A percentile compares a stretch with the other conserved stretches of the same genome.
phyloP scores from a whole-genome alignment of 1,140 invertebrate genomes.

The Rhynchophorus ferrugineus region DNA sequence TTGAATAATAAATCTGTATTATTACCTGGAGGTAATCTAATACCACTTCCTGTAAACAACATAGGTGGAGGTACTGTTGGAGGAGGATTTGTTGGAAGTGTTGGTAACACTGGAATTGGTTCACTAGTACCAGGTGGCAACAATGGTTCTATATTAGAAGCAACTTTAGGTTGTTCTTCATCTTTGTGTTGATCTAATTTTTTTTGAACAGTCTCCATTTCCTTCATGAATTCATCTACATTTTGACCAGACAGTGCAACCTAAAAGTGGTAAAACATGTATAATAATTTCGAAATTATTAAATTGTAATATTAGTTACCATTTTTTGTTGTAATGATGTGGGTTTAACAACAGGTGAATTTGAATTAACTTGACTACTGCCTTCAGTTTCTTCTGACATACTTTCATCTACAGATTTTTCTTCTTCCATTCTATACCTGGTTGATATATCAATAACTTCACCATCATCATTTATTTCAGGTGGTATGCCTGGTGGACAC shows the following conservation, averaged over 20 bases:
- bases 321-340: constrained; percentile 74
- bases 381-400: constrained; percentile 1
- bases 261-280: not conserved
- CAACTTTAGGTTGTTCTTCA: constrained; percentile 51
- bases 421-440: constrained; percentile 31
- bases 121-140: constrained; percentile 35
- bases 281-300: not conserved
- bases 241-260: constrained; percentile 74
- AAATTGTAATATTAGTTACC: constrained; percentile 42
- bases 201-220: constrained; percentile 79
- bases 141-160: constrained; percentile 29
- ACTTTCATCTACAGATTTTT: constrained; percentile 4
- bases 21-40: constrained; percentile 50
- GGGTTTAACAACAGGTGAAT: constrained; percentile 46
- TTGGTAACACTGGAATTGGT: constrained; percentile 30
- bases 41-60: constrained; percentile 38
- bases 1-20: too few species aligned
- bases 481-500: constrained; percentile 77
- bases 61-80: constrained; percentile 49
- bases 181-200: constrained; percentile 59
- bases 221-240: constrained; percentile 87
- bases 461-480: constrained; percentile 58
- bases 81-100: constrained; percentile 49
- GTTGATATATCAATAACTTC: constrained; percentile 47
- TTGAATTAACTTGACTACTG: not conserved